These are phyloP conservation scores for Apaloderma vittatum DNA, from an alignment of 2,113 vertebrate species.

Conservation along the genomic window DNA sequence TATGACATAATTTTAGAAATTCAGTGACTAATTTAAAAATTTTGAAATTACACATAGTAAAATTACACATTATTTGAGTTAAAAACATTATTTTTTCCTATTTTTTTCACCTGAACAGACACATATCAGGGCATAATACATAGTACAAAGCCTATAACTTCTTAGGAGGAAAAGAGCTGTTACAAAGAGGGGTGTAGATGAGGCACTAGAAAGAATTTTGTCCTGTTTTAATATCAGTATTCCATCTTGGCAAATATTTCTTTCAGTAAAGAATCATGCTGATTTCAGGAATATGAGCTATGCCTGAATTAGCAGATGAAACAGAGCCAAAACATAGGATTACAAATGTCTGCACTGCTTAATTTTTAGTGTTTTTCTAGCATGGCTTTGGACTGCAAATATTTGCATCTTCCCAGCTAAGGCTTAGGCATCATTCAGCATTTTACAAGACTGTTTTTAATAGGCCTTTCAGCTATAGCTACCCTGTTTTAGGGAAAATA, in stretches of 20 bases:
- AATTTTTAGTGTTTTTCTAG: not conserved
- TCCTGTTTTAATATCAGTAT: not conserved
- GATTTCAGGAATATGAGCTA: not conserved
- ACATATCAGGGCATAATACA: not conserved
- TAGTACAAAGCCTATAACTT: not conserved
- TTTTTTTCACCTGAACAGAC: accelerated
- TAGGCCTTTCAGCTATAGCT: not conserved
- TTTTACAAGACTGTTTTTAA: not conserved
- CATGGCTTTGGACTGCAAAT: not conserved
- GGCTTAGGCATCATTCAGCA: not conserved
- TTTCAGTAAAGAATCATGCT: not conserved
- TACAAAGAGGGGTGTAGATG: not conserved
- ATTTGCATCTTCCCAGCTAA: not conserved
- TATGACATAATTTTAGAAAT: not conserved
- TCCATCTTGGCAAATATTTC: not conserved
- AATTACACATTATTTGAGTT: not conserved
- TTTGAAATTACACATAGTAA: not conserved
- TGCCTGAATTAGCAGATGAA: not conserved
- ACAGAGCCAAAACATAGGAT: not conserved
- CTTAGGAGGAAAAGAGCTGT: not conserved
- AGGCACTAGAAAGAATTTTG: not conserved
- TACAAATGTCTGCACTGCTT: not conserved
- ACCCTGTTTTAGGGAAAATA: not conserved
- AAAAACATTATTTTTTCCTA: not conserved
- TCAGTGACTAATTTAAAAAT: not conserved